Evolutionary conservation across 2,797 vertebrate genomes (phyloP), one percentile per base, ranked within the genome.

Genomic region (Sebastiscus albofasciatus): DNA sequence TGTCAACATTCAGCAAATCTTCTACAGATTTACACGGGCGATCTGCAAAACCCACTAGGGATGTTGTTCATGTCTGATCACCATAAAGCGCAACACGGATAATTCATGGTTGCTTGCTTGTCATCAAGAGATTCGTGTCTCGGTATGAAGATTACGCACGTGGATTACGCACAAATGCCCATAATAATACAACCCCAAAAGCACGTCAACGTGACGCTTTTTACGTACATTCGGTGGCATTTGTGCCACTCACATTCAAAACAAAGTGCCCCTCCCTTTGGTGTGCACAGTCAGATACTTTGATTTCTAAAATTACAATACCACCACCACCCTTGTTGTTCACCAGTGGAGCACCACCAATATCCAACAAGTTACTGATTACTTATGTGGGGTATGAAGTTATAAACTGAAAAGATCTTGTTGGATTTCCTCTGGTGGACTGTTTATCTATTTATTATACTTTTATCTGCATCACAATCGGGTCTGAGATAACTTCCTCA

Each of bases 161-260:
- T 4, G 39, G 36, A 74, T 83, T 71, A 27, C 52, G 33, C 78
- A 65, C 59, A 75, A 42, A 70, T 31, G 4, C 14, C 5, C 39
- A 58, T 6, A 31, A 77, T n/a, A 69, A 75, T 20, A 69, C 26
- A 64, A 49, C 10, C 11, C 36, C 34, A 49, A 66, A 86, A 69
- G 49, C 10, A 31, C 26, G 75, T 71, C 75, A 36, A 69, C 31
- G 1, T 34, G 81, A 81, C 52, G 22, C 49, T 24, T 84, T 89
- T 89, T 67, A 83, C 80, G 61, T 75, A 67, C 61, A 79, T 29
- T 16, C 58, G 2, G 67, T 76, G 61, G 6, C 36, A 79, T 67
- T 71, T 67, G 42, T 67, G 71, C 11, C 73, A 75, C 56, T 75
- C 42, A 27, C 39, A 46, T 14, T 64, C 65, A 69, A 74, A 78